Percentiles rank a stretch among this genome's conserved stretches.
Evolutionary conservation across 2,797 vertebrate species (phyloP).

Genomic region (Scolopax rusticola): DNA sequence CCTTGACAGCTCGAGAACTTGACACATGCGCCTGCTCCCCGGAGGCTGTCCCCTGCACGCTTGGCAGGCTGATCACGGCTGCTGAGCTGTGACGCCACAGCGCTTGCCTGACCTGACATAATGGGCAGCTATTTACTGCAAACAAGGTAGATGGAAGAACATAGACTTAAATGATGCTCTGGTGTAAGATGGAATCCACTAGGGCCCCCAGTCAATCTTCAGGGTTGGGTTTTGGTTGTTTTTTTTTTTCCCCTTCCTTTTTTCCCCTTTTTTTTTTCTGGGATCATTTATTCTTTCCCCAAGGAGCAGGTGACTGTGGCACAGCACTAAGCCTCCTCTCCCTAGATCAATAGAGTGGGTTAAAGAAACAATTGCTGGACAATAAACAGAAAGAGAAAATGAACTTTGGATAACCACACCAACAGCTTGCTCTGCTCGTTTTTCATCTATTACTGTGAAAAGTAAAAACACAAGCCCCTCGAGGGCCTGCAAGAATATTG

Average conservation of each 20-base stretch:
- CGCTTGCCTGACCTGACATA: conserved; percentile 85
- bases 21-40: conserved; percentile 65
- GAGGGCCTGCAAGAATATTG: not conserved
- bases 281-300: conserved; percentile 39
- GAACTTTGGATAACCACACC: conserved; percentile 57
- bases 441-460: conserved; percentile 14
- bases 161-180: conserved; percentile 87
- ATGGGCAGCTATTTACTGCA: conserved; percentile 90
- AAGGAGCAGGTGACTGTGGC: conserved; percentile 71
- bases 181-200: conserved; percentile 80
- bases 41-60: conserved; percentile 36
- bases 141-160: conserved; percentile 88
- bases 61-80: conserved; percentile 70
- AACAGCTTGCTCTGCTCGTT: not conserved
- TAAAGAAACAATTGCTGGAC: conserved; percentile 81
- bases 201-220: conserved; percentile 77
- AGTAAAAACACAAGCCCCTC: not conserved
- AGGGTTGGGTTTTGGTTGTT: not conserved
- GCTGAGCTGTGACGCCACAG: conserved; percentile 80
- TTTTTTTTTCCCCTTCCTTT: conserved; percentile 19
- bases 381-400: conserved; percentile 83
- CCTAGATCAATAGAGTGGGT: conserved; percentile 79
- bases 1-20: conserved; percentile 80
- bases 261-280: conserved; percentile 13
- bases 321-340: conserved; percentile 67